phyloP scores from a whole-genome alignment of 2,888 invertebrate species.

The Xanthia togata region DNA sequence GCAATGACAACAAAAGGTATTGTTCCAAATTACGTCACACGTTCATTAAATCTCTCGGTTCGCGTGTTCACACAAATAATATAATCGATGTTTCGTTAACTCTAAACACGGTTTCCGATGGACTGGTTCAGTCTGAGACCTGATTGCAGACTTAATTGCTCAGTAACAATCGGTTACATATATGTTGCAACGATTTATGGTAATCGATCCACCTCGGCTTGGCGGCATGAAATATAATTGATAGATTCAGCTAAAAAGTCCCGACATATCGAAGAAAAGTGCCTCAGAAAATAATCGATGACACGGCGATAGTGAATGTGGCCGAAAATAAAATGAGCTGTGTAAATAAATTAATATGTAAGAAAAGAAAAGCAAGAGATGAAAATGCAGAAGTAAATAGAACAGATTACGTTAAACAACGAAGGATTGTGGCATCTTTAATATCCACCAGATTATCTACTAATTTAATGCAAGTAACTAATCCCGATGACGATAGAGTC shows the following conservation, averaged over 20 bases:
- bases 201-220: slow-evolving; percentile 49
- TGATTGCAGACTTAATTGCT: slow-evolving; percentile 59
- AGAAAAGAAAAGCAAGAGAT: neutral
- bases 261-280: neutral
- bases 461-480: neutral
- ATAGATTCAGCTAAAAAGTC: neutral
- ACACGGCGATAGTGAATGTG: neutral
- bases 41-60: slow-evolving; percentile 47
- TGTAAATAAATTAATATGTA: neutral
- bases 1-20: slow-evolving; percentile 21
- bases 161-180: slow-evolving; percentile 59
- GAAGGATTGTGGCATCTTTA: neutral
- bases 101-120: slow-evolving; percentile 64
- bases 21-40: slow-evolving; percentile 44
- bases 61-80: slow-evolving; percentile 57
- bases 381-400: neutral
- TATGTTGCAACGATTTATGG: slow-evolving; percentile 47
- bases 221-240: slow-evolving; percentile 4
- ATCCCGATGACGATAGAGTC: too few relatives aligned
- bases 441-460: neutral
- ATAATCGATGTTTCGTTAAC: slow-evolving; percentile 59
- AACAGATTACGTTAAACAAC: neutral
- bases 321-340: neutral
- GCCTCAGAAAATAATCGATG: neutral
- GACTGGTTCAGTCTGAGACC: slow-evolving; percentile 58